Base-by-base conservation (phyloP, 2,888 invertebrate species). In the Brachylomia viminalis region DNA sequence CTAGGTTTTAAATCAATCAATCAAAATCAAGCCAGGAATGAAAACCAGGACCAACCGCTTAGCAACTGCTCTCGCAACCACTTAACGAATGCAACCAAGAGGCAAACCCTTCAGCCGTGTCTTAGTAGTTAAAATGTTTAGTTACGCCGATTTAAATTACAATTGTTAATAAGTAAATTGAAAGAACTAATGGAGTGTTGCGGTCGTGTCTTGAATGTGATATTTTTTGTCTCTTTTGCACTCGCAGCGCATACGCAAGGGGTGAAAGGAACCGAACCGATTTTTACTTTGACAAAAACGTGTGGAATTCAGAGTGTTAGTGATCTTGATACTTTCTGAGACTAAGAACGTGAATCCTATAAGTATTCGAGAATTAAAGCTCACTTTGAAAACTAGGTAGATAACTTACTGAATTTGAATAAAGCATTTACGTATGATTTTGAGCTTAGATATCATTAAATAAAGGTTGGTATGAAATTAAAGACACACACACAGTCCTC, bases 211-310 rank as follows among this genome's bases (percentile, higher is more conserved):
- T 70, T 80, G 77, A 84, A 87, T 87, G 85, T 84, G 64, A 87
- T 78, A 87, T 86, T 79, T 86, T 86, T 83, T 82, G 68, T 89
- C 87, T 80, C 86, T 61, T 68, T 89, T 79, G 13, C 82, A 84
- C 87, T 27, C 61, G 71, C 2, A 8, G 20, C 30, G 42, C 70
- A 54, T 78, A 67, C 58, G 67, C 66, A 80, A 72, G 84, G 90
- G 91, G 94, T 94, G 94, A 94, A 94, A 94, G 94, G 94, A 92
- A 91, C 86, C 82, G 81, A 84, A 89, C 86, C 80, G 88, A 91
- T 91, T 91, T 92, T 93, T 90, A 90, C 86, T 89, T 91, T 91
- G 89, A 91, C 90, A 90, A 92, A 92, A 91, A 90, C 87, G 86
- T 86, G 84, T 83, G 79, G 84, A 85, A 87, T 86, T 77, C 70